Base-by-base conservation (phyloP, 2,888 invertebrate genomes). In the Cephus pulcher region DNA sequence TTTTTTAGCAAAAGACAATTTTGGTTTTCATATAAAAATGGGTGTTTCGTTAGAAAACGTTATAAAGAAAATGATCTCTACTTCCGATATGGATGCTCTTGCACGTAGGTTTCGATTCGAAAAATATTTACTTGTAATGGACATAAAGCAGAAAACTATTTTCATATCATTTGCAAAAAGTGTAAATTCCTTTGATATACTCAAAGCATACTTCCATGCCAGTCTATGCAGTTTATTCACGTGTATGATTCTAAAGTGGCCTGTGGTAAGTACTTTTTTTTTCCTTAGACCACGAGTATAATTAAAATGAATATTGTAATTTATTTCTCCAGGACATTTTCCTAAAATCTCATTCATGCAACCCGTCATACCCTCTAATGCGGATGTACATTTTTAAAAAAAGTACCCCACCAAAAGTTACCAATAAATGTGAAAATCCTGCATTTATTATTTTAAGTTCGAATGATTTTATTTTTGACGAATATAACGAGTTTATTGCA, bases 201-300 rank as follows among this genome's bases (percentile, higher is more conserved):
- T 96, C 12, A 93, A 94, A 86, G 94, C 95, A 9, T 96, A 95
- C 88, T 95, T 95, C 84, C 94, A 96, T 86, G 95, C 95, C 9
- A 93, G 94, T 35, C 88, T 95, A 77, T 91, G 94, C 33, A 93
- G 92, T 75, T 85, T 92, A 75, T 90, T 89, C 30, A 90, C 91
- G 86, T 92, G 82, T 92, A 92, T 86, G 88, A 89, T 81, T 83
- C 84, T 78, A 75, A 86, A n/a, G 83, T 91, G 89, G 92, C 92
- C 86, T 85, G 90, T 83, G 76, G 84, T 84, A 34, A 78, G 82
- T 78, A 71, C 37, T 30, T 34, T 30, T 32, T 73, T 23, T 35
- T 9, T 3, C 23, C 3, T 77, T 32, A 11, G 35, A 37, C 80
- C 84, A 80, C 73, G 3, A 6, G 23, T n/a, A 69, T 71, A 40